Base-by-base conservation (phyloP, 2,888 invertebrate genomes). In the Alviniconcha strummeri region DNA sequence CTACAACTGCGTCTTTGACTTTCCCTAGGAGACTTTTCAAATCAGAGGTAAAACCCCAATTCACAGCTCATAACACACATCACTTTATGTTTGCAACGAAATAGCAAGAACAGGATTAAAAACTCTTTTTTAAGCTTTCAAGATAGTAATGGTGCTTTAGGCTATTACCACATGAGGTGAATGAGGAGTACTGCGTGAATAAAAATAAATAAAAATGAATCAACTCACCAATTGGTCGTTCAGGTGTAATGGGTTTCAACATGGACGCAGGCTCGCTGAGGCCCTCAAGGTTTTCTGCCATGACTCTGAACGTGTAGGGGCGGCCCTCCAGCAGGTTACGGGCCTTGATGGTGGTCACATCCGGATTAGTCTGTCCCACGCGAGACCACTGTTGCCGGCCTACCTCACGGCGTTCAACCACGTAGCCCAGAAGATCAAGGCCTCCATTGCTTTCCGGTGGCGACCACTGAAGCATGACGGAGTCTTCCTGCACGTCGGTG, bases 331-430 rank as follows among this genome's bases (percentile, higher is more conserved):
- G 84, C 69, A 94, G 88, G 72, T 90, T 89, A 71, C 87, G 90
- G 57, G 91, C 91, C 80, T 90, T 89, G 57, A 88, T 88, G 57
- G 80, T 77, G 55, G 67, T 75, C 56, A 84, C 82, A 75, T 86
- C 83, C 52, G 83, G 72, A 56, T 81, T 78, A 17, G 86, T 83
- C 55, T 85, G 84, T 5, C 86, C 98, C 98, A 99, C 81, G 96
- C 95, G 55, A 98, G 94, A 92, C 91, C 90, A 92, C 9, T 90
- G 86, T 13, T 89, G 89, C 52, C 89, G 88, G 17, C 88, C 89
- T 82, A 89, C 88, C 76, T 91, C 90, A 15, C 89, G 86, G 64
- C 90, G 88, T 84, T 93, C 92, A 7, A 93, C 84, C 81, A 90
- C 82, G 85, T 93, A 93, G 36, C 88, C 88, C 8, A 86, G 88